A percentile compares a stretch with the other conserved stretches of the same genome.
Evolutionary conservation across 2,797 vertebrate species (phyloP).

Genomic region (Typhlichthys subterraneus): DNA sequence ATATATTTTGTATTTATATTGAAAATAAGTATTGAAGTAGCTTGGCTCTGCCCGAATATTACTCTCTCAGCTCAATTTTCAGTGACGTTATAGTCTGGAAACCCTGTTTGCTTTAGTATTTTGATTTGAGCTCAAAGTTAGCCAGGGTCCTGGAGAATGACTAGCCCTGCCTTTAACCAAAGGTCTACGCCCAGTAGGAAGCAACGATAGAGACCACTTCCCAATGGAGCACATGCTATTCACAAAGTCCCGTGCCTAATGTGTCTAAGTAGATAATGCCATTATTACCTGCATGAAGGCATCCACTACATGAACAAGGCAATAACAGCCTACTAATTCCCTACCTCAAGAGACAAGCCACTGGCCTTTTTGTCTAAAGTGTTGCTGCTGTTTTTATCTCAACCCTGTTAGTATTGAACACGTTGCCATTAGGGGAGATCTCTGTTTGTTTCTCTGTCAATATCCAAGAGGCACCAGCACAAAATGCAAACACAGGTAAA

Average conservation of each 20-base stretch:
- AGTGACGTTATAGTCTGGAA: no score
- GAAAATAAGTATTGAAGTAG: no score
- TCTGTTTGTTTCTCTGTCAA: constrained; percentile 43
- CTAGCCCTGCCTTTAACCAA: no score
- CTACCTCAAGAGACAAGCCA: constrained; percentile 36
- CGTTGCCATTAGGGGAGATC: constrained; percentile 49
- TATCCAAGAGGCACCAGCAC: constrained; percentile 36
- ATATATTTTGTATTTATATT: no score
- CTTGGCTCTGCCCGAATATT: no score
- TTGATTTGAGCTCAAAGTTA: no score
- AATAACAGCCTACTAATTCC: constrained; percentile 57
- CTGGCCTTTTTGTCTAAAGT: constrained; percentile 47
- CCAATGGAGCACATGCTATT: no score
- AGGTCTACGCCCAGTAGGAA: no score
- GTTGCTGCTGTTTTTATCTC: constrained; percentile 61
- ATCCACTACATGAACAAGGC: constrained; percentile 33
- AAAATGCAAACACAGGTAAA: background rate
- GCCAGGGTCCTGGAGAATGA: no score
- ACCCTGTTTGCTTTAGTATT: no score
- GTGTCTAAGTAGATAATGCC: constrained; percentile 59
- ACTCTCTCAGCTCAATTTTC: no score
- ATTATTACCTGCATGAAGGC: constrained; percentile 50
- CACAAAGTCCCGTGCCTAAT: constrained; percentile 39
- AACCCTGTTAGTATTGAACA: constrained; percentile 73
- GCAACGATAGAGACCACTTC: no score